phyloP scores from a whole-genome alignment of 2,797 vertebrate species.

The Paratrypauchen microcephalus region DNA sequence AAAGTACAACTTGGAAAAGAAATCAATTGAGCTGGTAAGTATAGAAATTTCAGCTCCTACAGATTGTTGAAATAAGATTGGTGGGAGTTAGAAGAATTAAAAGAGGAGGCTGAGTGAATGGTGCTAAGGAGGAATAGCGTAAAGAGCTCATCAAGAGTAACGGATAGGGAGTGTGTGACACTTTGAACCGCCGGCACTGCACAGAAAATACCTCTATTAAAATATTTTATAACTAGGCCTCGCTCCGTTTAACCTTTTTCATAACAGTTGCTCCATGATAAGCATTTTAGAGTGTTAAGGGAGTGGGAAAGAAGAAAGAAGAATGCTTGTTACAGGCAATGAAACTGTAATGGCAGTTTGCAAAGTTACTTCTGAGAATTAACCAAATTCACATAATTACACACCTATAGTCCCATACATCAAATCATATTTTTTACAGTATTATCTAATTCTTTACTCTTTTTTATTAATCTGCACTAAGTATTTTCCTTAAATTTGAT shows the following conservation, averaged over 20 bases:
- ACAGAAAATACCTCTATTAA: slow-evolving; percentile 83
- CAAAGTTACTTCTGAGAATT: slow-evolving; percentile 64
- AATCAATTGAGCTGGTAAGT: slow-evolving; percentile 91
- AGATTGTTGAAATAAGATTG: slow-evolving; percentile 66
- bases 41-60: slow-evolving; percentile 64
- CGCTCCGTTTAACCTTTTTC: slow-evolving; percentile 78
- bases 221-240: slow-evolving; percentile 81
- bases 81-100: slow-evolving; percentile 71
- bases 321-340: slow-evolving; percentile 78
- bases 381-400: slow-evolving; percentile 43
- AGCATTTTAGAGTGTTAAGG: slow-evolving; percentile 50
- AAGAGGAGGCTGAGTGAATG: slow-evolving; percentile 53
- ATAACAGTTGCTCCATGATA: slow-evolving; percentile 45
- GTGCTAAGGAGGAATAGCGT: slow-evolving; percentile 57
- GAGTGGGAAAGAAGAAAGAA: slow-evolving; percentile 41
- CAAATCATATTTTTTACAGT: neutral
- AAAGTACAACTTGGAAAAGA: slow-evolving; percentile 93
- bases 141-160: slow-evolving; percentile 79
- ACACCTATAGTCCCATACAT: slow-evolving; percentile 15
- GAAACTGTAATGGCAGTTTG: slow-evolving; percentile 74
- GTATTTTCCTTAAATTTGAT: neutral
- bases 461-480: neutral
- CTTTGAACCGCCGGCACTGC: slow-evolving; percentile 77
- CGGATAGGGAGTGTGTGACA: slow-evolving; percentile 81
- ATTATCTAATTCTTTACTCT: neutral